These are phyloP conservation scores for Pycnomerus fuliginosus DNA, from an alignment of 2,888 invertebrate genomes.

Conservation along the genomic window DNA sequence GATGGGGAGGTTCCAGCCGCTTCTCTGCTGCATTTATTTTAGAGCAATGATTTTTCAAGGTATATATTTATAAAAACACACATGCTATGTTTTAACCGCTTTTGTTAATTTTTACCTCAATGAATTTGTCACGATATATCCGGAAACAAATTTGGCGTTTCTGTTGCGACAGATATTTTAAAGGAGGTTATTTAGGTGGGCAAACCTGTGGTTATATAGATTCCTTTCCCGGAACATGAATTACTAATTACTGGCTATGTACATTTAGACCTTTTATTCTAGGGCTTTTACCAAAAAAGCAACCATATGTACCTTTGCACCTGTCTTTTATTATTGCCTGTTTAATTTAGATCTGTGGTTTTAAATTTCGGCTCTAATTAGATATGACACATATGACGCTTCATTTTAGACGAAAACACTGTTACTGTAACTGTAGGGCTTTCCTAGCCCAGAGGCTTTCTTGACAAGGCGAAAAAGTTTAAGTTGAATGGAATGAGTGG, in stretches of 20 bases:
- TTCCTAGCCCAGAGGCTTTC: too few species aligned
- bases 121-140: conserved; percentile 27
- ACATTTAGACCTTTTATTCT: conserved; percentile 12
- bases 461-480: too few species aligned
- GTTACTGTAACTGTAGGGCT: too few species aligned
- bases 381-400: neutral
- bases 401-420: too few species aligned
- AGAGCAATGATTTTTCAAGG: too few species aligned
- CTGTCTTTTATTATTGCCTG: conserved; percentile 21
- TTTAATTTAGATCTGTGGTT: conserved; percentile 13
- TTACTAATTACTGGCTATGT: conserved; percentile 32
- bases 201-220: conserved; percentile 32
- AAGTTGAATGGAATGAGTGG: too few species aligned
- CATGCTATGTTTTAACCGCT: too few species aligned
- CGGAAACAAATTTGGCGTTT: conserved; percentile 33
- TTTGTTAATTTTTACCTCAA: too few species aligned
- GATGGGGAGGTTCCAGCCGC: too few species aligned
- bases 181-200: conserved; percentile 25
- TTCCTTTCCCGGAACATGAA: conserved; percentile 34
- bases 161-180: conserved; percentile 31
- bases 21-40: too few species aligned
- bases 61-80: too few species aligned
- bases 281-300: conserved; percentile 17
- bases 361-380: conserved; percentile 5
- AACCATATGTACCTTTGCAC: conserved; percentile 29